Evolutionary conservation across 1,140 invertebrate species (phyloP), one percentile per base, ranked within the genome.

Genomic region (Megathymus violae): DNA sequence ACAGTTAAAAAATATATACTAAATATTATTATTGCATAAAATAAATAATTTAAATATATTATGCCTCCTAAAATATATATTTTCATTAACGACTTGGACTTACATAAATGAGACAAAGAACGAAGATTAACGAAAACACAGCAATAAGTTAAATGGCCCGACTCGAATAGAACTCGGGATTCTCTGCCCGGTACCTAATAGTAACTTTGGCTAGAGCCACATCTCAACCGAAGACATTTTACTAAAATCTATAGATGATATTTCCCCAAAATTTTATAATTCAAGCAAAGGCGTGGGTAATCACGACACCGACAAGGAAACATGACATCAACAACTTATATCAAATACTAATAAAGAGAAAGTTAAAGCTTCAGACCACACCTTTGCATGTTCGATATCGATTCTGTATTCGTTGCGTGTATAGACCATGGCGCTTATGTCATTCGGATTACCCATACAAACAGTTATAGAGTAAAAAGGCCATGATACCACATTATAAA

Each of bases 401-500:
- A 69, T 68, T 73, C 46, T 9, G 62, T 64, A 74, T 74, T 68
- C 71, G 50, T 44, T 52, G 9, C 54, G 62, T 70, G 71, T 59
- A 62, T 17, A 25, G 15, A n/a, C 17, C 11, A 74, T 61, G 59
- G 62, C 43, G 51, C 66, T 75, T 69, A 75, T 67, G 67, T 69
- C 72, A 69, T 68, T 65, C 62, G 60, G 59, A 75, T 71, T 58
- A 64, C n/a, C 58, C 58, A 67, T 75, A 75, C 66, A 67, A 71
- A 71, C 67, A 76, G 75, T 82, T 76, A 82, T 76, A 64, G 74
- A 72, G 78, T 80, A 85, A 88, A 85, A 82, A 75, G 71, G 68
- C 80, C 52, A 82, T 89, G 78, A 84, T 82, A 68, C 56, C 75
- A 80, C 74, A 89, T 89, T 89, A 89, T 85, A 87, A 88, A 84